Evolutionary conservation across 1,140 invertebrate species (phyloP).

Genomic region (Glossosoma conforme): DNA sequence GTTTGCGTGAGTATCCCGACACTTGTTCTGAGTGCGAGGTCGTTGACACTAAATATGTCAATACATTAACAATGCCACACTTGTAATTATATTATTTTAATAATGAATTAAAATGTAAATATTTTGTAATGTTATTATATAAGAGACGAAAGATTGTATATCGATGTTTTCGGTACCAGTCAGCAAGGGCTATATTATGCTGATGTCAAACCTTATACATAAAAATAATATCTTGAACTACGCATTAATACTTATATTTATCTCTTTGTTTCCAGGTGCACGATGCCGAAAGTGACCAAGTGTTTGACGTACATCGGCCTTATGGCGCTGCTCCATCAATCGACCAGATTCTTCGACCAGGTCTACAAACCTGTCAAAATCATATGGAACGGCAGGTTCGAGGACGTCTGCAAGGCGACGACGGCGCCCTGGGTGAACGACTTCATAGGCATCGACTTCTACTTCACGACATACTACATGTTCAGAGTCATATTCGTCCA

Average conservation of each 20-base stretch:
- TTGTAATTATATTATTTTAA: too few species aligned
- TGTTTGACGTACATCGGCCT: conserved; percentile 71
- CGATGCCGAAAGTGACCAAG: conserved; percentile 73
- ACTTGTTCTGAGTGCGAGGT: too few species aligned
- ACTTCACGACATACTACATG: conserved; percentile 76
- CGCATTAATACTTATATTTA: not conserved
- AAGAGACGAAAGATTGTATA: too few species aligned
- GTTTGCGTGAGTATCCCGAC: too few species aligned
- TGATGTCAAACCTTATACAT: too few species aligned
- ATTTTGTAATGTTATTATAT: too few species aligned
- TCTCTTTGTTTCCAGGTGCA: conserved; percentile 56
- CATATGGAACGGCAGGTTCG: conserved; percentile 58
- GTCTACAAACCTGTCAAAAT: conserved; percentile 50
- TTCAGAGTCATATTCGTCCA: conserved; percentile 90
- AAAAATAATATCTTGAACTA: too few species aligned
- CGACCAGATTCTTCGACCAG: conserved; percentile 71
- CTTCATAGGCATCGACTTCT: conserved; percentile 61
- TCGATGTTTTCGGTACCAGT: too few species aligned
- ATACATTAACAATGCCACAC: too few species aligned
- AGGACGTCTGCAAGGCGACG: conserved; percentile 54
- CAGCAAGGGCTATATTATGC: too few species aligned
- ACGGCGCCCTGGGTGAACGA: conserved; percentile 62
- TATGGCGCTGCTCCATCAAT: conserved; percentile 72
- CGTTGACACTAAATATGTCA: too few species aligned
- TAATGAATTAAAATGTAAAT: too few species aligned